Percentiles rank a stretch among this genome's conserved stretches.
Conservation (phyloP, 2,888 invertebrate species). For the Leptinotarsa tumamoca region DNA sequence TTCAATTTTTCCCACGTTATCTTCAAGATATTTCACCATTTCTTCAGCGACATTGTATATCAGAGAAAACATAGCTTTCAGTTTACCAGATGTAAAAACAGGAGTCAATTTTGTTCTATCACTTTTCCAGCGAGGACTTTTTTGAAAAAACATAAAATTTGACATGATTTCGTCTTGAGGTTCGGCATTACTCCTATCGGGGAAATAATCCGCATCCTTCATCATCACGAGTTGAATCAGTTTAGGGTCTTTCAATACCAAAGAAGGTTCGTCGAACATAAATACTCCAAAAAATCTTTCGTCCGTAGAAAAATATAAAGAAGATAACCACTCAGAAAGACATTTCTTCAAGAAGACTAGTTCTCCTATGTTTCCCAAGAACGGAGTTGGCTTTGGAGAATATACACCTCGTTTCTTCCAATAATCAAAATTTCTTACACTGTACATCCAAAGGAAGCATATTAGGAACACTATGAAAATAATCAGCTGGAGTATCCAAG, state of each 20-base stretch:
- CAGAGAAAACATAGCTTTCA: constrained; percentile 69
- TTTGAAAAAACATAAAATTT: constrained; percentile 65
- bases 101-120: constrained; percentile 69
- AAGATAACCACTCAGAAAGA: constrained; percentile 41
- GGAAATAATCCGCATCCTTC: constrained; percentile 67
- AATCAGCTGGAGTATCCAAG: constrained; percentile 30
- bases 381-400: constrained; percentile 49
- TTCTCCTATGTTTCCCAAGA: constrained; percentile 52
- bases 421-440: constrained; percentile 52
- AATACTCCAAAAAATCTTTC: constrained; percentile 43
- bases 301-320: constrained; percentile 33
- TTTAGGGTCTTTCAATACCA: constrained; percentile 66
- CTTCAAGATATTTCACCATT: constrained; percentile 26
- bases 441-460: constrained; percentile 47
- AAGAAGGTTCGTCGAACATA: constrained; percentile 65
- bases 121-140: constrained; percentile 69
- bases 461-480: constrained; percentile 3
- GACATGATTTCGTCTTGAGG: constrained; percentile 65
- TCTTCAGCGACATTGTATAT: constrained; percentile 50
- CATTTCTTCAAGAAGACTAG: constrained; percentile 40
- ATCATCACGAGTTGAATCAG: constrained; percentile 67
- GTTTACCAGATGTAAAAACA: constrained; percentile 70
- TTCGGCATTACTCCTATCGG: constrained; percentile 60
- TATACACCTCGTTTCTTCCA: constrained; percentile 52
- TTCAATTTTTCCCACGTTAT: constrained; percentile 48